Evolutionary conservation across 2,113 vertebrate species (phyloP).

Genomic region (Gymnarchus niloticus): DNA sequence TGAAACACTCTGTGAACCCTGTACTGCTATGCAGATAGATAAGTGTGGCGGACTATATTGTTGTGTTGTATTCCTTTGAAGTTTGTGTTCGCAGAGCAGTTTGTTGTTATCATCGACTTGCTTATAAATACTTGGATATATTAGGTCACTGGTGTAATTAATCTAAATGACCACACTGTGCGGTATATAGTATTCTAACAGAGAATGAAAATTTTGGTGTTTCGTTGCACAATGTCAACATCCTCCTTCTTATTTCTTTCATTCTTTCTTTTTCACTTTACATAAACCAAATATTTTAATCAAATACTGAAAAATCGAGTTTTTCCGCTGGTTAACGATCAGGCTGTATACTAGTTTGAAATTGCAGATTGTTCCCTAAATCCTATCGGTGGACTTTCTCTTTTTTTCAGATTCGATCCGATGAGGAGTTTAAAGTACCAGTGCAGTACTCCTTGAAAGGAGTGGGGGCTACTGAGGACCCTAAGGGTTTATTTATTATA

Average conservation of each 20-base stretch:
- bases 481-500: conserved; percentile 74
- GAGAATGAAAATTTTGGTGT: not conserved
- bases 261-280: not conserved
- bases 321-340: not conserved
- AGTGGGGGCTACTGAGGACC: conserved; percentile 63
- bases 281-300: not conserved
- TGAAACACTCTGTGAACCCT: too few relatives aligned
- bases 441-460: conserved; percentile 71
- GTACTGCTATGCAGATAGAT: too few relatives aligned
- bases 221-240: not conserved
- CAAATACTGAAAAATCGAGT: not conserved
- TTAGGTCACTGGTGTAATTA: not conserved
- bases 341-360: not conserved
- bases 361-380: not conserved
- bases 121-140: not conserved
- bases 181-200: not conserved
- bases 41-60: too few relatives aligned
- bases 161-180: not conserved
- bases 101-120: not conserved
- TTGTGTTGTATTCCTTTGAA: too few relatives aligned
- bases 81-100: not conserved
- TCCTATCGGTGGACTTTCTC: not conserved
- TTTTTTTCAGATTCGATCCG: conserved; percentile 78
- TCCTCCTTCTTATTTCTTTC: not conserved
- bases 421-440: conserved; percentile 47